phyloP scores from a whole-genome alignment of 2,888 invertebrate species.

The Epistrophe grossulariae region DNA sequence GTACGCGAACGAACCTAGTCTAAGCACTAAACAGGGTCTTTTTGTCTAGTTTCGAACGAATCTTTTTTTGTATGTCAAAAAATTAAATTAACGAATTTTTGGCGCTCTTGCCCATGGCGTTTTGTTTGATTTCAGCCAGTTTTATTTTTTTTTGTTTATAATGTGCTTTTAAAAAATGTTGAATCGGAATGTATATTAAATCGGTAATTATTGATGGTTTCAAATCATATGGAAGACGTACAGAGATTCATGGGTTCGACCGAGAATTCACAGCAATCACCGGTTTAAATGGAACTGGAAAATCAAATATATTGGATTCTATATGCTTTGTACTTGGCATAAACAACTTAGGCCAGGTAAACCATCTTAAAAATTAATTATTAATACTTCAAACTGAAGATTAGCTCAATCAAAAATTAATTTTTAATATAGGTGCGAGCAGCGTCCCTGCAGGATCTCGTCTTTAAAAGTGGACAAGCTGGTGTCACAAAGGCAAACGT shows the following conservation, averaged over 20 bases:
- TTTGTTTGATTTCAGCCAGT: no score
- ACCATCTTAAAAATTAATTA: slow-evolving; percentile 69
- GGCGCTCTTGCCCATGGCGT: no score
- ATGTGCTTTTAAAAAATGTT: neutral
- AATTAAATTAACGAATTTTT: no score
- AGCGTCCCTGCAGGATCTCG: slow-evolving; percentile 94
- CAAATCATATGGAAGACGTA: slow-evolving; percentile 97
- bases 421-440: slow-evolving; percentile 90
- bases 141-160: neutral
- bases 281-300: slow-evolving; percentile 98
- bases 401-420: neutral
- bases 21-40: no score
- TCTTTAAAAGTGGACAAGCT: slow-evolving; percentile 99
- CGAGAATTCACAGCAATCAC: slow-evolving; percentile 98
- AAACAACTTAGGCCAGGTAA: slow-evolving; percentile 94
- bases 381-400: neutral
- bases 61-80: no score
- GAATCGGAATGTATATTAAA: slow-evolving; percentile 92
- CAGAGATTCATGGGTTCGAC: slow-evolving; percentile 96
- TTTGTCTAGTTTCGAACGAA: no score
- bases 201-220: slow-evolving; percentile 97
- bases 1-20: no score
- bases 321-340: slow-evolving; percentile 99
- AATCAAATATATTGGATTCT: slow-evolving; percentile 98
- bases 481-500: slow-evolving; percentile 98